Percentiles rank a stretch among this genome's conserved stretches.
Conservation (phyloP, 2,888 invertebrate genomes). For the Pasiphila rectangulata region DNA sequence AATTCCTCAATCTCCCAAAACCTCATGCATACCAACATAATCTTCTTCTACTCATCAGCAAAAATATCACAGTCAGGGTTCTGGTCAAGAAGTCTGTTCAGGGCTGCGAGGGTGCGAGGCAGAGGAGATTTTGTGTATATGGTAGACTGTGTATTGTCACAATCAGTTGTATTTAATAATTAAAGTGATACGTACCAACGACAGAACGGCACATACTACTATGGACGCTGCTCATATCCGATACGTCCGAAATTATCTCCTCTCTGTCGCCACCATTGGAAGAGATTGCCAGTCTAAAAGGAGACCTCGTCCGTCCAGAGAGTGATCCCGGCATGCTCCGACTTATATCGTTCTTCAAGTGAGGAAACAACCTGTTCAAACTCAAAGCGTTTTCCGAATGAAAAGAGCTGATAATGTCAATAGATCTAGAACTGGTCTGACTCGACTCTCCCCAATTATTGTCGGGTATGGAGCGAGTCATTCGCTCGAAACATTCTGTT, state of each 20-base stretch:
- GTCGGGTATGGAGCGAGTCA: slow-evolving; percentile 86
- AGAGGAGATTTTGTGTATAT: too few relatives aligned
- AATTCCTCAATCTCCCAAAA: too few relatives aligned
- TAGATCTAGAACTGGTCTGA: slow-evolving; percentile 79
- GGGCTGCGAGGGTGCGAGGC: too few relatives aligned
- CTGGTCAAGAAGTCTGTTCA: too few relatives aligned
- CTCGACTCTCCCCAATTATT: slow-evolving; percentile 83
- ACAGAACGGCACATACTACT: slow-evolving; percentile 81
- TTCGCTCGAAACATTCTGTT: slow-evolving; percentile 68
- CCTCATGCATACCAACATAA: too few relatives aligned
- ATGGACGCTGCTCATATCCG: slow-evolving; percentile 78
- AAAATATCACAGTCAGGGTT: too few relatives aligned
- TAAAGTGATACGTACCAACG: slow-evolving; percentile 53
- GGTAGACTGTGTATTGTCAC: too few relatives aligned
- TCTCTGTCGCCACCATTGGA: slow-evolving; percentile 62
- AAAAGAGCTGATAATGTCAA: slow-evolving; percentile 81
- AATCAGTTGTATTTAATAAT: too few relatives aligned
- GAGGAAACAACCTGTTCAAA: slow-evolving; percentile 83
- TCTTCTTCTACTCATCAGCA: too few relatives aligned
- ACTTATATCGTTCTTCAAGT: slow-evolving; percentile 75
- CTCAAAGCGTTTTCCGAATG: slow-evolving; percentile 80
- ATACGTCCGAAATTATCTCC: slow-evolving; percentile 75
- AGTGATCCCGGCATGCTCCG: slow-evolving; percentile 70
- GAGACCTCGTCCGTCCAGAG: slow-evolving; percentile 54
- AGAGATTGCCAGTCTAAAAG: slow-evolving; percentile 45